Base-by-base conservation (phyloP, 2,113 vertebrate genomes). In the Scalopus aquaticus region DNA sequence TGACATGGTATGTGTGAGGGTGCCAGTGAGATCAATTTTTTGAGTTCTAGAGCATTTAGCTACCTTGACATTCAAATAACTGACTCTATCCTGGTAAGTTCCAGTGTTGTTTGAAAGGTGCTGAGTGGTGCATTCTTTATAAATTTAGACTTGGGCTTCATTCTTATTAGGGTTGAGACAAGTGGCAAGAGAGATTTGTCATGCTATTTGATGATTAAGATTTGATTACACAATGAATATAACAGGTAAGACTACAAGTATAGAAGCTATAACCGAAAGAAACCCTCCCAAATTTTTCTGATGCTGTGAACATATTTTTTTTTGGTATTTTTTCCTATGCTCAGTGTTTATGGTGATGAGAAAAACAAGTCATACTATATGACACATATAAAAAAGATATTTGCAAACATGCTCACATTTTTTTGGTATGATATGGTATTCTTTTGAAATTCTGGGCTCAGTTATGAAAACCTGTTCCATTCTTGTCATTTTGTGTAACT, bases 381-480 rank as follows among this genome's bases (percentile, higher is more conserved):
- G 69, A 84, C 56, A 91, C 4, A 56, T 65, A 49, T 37, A 30
- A 60, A 70, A 65, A 67, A 87, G 64, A 46, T 87, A 81, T 84
- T 95, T 92, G n/a, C 64, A 83, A 89, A 86, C 44, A 78, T 51
- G 46, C 9, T 46, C 42, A 81, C 35, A 76, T 79, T 95, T 90
- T 79, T 44, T 73, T 56, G 54, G 3, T 83, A 37, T 16, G n/a
- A 60, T 67, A 42, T 89, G n/a, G n/a, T 74, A 10, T 84, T 91
- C 83, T 93, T 89, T 78, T 92, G 51, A 74, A 92, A 69, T 91
- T 88, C n/a, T 79, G 70, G 70, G 39, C 24, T 93, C 22, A 80
- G 30, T 76, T 90, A 54, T 84, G 84, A 95, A 90, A 93, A 86
- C 92, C 37, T 93, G 42, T 90, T 88, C 51, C 35, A 90, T 30